Conservation (phyloP, 2,888 invertebrate genomes). For the Saturnia japonica region DNA sequence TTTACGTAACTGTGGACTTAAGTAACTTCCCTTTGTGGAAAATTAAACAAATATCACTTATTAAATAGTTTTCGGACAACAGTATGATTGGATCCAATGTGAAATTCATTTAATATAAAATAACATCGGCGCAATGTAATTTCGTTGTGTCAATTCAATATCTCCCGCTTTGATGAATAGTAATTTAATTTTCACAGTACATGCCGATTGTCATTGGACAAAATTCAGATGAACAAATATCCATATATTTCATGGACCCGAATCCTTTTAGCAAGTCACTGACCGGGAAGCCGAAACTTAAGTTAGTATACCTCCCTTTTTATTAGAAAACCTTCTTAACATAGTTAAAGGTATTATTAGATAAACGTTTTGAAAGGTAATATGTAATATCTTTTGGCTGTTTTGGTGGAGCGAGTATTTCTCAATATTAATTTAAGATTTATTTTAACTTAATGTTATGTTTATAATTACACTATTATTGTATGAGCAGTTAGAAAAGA, state of each 20-base stretch:
- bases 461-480: too few species aligned
- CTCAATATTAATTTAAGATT: background rate
- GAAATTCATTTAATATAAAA: too few species aligned
- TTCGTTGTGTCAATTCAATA: too few species aligned
- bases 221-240: conserved; percentile 72
- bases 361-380: background rate
- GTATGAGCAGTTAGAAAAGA: too few species aligned
- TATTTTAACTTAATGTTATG: background rate
- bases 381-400: conserved; percentile 7
- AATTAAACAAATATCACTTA: too few species aligned
- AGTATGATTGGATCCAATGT: too few species aligned
- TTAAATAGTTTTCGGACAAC: too few species aligned
- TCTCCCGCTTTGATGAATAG: too few species aligned
- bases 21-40: too few species aligned
- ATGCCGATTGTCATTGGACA: conserved; percentile 73
- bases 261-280: conserved; percentile 82
- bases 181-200: too few species aligned
- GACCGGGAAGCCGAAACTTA: conserved; percentile 83
- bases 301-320: conserved; percentile 67
- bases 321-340: conserved; percentile 8
- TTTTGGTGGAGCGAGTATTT: background rate
- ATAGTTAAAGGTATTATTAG: conserved; percentile 1
- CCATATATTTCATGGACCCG: conserved; percentile 79
- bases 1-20: too few species aligned
- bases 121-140: too few species aligned